These are phyloP conservation scores for Nomada flava DNA, from an alignment of 2,888 invertebrate genomes.

Conservation along the genomic window DNA sequence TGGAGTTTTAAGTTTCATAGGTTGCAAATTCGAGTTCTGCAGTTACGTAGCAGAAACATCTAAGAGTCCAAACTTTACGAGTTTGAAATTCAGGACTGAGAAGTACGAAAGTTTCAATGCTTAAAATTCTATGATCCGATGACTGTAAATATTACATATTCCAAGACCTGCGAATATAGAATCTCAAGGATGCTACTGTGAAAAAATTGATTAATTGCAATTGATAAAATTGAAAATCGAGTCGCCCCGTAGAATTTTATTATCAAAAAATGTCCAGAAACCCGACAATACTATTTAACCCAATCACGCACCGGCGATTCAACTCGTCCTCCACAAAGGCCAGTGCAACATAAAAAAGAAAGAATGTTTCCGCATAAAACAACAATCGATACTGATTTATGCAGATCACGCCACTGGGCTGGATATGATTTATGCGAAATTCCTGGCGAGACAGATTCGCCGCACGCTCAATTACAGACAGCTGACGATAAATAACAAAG, in stretches of 20 bases:
- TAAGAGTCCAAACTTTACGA: too few species aligned
- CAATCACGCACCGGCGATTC: neutral
- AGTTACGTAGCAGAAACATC: too few species aligned
- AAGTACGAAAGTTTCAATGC: too few species aligned
- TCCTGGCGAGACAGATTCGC: constrained; percentile 14
- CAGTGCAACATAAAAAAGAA: neutral
- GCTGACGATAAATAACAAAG: constrained; percentile 33
- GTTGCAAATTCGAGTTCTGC: too few species aligned
- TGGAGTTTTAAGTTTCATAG: too few species aligned
- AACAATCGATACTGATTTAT: constrained; percentile 28
- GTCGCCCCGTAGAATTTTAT: neutral
- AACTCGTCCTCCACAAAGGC: neutral
- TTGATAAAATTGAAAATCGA: neutral
- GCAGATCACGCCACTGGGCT: neutral
- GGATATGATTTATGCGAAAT: constrained; percentile 34
- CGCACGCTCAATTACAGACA: constrained; percentile 33
- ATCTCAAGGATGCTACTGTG: too few species aligned
- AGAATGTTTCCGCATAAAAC: constrained; percentile 17
- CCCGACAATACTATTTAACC: neutral
- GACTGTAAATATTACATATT: too few species aligned
- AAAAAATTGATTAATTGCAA: too few species aligned
- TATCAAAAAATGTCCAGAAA: neutral
- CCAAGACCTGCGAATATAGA: too few species aligned
- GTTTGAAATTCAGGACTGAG: too few species aligned
- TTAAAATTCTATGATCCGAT: too few species aligned